These are phyloP conservation scores for Ridgeia piscesae DNA, from an alignment of 1,140 invertebrate species.

Conservation along the genomic window DNA sequence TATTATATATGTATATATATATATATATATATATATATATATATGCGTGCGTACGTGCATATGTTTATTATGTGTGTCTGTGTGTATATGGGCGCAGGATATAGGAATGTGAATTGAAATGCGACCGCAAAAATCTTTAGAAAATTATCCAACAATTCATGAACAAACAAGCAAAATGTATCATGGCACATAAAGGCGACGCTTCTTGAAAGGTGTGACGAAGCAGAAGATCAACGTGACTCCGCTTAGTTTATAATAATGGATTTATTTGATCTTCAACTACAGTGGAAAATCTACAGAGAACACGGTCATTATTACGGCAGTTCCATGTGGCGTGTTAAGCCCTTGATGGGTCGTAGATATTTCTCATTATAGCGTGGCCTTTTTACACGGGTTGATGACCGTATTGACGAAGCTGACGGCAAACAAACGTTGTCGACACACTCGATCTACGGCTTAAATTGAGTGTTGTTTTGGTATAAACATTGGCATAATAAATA, in stretches of 20 bases:
- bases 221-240: neutral
- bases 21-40: too few relatives aligned
- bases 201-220: neutral
- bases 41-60: too few relatives aligned
- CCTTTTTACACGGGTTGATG: neutral
- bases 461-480: neutral
- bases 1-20: too few relatives aligned
- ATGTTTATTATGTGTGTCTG: too few relatives aligned
- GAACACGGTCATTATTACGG: neutral
- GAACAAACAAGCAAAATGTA: too few relatives aligned
- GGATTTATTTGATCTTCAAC: neutral
- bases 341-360: neutral
- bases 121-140: too few relatives aligned
- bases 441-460: neutral
- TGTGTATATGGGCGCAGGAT: too few relatives aligned
- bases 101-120: too few relatives aligned
- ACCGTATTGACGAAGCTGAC: neutral
- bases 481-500: neutral
- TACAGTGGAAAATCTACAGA: neutral
- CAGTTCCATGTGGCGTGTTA: neutral
- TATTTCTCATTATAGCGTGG: neutral
- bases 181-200: too few relatives aligned
- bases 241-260: neutral
- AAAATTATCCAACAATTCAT: too few relatives aligned
- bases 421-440: neutral